phyloP scores from a whole-genome alignment of 2,888 invertebrate genomes.

The Volucella inflata region DNA sequence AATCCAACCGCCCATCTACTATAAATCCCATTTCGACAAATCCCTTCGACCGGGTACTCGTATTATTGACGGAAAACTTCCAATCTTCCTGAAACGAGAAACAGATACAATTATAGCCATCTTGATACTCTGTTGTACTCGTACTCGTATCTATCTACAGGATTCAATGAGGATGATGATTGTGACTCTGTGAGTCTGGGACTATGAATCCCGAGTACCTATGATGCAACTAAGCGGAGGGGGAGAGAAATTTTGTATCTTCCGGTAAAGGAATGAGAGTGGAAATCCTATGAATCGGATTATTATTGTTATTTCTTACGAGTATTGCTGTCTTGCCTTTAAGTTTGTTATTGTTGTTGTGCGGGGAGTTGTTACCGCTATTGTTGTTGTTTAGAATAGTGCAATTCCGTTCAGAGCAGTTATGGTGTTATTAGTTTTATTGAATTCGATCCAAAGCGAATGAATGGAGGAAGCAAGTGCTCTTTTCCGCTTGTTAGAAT shows the following conservation, averaged over 20 bases:
- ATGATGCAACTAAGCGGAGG: slow-evolving; percentile 49
- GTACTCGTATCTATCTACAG: slow-evolving; percentile 62
- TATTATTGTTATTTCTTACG: slow-evolving; percentile 66
- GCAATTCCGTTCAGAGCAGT: slow-evolving; percentile 38
- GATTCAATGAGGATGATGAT: slow-evolving; percentile 30
- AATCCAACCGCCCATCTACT: not conserved
- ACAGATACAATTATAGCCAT: slow-evolving; percentile 39
- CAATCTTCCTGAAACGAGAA: slow-evolving; percentile 63
- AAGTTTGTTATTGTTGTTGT: slow-evolving; percentile 32
- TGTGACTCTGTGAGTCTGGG: slow-evolving; percentile 20
- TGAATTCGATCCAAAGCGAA: slow-evolving; percentile 54
- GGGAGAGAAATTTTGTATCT: slow-evolving; percentile 53
- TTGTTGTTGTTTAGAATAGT: slow-evolving; percentile 43
- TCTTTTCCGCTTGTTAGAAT: slow-evolving; percentile 77
- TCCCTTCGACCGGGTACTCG: slow-evolving; percentile 60
- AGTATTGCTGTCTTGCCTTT: slow-evolving; percentile 22
- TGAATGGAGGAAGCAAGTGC: slow-evolving; percentile 62
- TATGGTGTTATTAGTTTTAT: slow-evolving; percentile 71
- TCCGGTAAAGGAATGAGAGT: slow-evolving; percentile 43
- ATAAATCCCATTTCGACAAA: slow-evolving; percentile 68
- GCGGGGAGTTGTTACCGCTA: slow-evolving; percentile 18
- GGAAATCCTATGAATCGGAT: slow-evolving; percentile 47
- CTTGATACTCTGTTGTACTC: slow-evolving; percentile 43
- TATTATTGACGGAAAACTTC: slow-evolving; percentile 56
- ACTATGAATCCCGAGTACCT: slow-evolving; percentile 55